Evolutionary conservation across 2,797 vertebrate species (phyloP), one percentile per base, ranked within the genome.

Genomic region (Epinephelus coioides): DNA sequence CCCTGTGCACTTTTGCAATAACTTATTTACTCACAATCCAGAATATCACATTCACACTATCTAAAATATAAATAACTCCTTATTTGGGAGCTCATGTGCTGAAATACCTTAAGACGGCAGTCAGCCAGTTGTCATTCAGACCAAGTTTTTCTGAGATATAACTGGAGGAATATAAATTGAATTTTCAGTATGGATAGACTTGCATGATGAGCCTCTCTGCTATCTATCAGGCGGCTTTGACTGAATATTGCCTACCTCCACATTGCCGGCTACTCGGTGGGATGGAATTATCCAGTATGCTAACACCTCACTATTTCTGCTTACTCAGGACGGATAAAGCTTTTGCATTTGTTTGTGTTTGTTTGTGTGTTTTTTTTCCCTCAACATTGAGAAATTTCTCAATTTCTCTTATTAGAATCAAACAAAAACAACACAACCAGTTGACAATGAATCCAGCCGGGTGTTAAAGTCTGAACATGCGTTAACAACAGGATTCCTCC

Each of bases 111-210:
- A 68, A 66, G 51, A 56, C 43, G n/a, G 21, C 59, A 78, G 40
- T 46, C 59, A 83, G 71, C 69, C 27, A 11, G 23, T 83, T 88
- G 38, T 69, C 61, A 79, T 83, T 81, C 77, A 83, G 71, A 57
- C 54, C 70, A 79, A 21, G 44, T 79, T 62, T 81, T 59, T 61
- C 61, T 76, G 34, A 79, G 69, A 54, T 74, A 55, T 68, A 56
- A 82, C 49, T 84, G 73, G 11, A 73, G 76, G 64, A 87, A 86
- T 88, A 79, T 87, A 81, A 89, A 88, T 88, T 79, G 15, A 83
- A 87, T 88, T 88, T 88, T 85, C 66, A 85, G 82, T 73, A 73
- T 79, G 82, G 70, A 83, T 60, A 80, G 70, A 77, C 69, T 53
- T 86, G 78, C 80, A 74, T 79, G 84, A 87, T 85, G 81, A 88